Evolutionary conservation across 1,140 invertebrate genomes (phyloP), one percentile per base, ranked within the genome.

Genomic region (Formica selysi): DNA sequence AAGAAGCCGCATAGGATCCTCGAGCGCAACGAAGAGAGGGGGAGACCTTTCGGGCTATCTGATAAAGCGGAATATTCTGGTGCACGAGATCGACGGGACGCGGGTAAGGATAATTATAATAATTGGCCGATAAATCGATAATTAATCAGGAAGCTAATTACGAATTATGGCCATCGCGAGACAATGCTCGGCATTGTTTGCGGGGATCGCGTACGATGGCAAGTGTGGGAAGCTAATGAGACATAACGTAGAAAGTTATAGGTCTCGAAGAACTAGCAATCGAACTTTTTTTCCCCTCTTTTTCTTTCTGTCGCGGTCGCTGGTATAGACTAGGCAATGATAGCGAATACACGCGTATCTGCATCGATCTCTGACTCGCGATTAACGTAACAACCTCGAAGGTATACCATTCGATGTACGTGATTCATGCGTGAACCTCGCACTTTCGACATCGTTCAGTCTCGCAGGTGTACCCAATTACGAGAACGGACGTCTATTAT

Each of bases 111-210:
- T 92, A 93, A 93, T 93, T 93, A 93, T 91, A 90, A 93, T 94
- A 94, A 95, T 95, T 93, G 93, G 91, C 84, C 90, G 92, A 94
- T 94, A 93, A 93, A 94, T 94, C 93, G 93, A 93, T 94, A 93
- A 95, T 94, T 94, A 95, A 94, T 94, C 92, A 93, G 93, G 80
- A 92, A 91, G 88, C 91, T 94, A 94, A 95, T 95, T 95, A 91
- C 93, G 91, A 94, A 94, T 94, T 94, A 94, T 92, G 91, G 87
- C 73, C 80, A 74, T 67, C 78, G 64, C 83, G 86, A 92, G 90
- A 95, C 94, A 95, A 95, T 95, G 90, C 91, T 88, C 32, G 86
- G 91, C 62, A 90, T 90, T 90, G 89, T 90, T 89, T 59, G 44
- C 16, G 29, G 13, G 51, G 65, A 85, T 76, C 48, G 80, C 85